phyloP scores from a whole-genome alignment of 1,140 invertebrate genomes.

The Drosophila serrata region DNA sequence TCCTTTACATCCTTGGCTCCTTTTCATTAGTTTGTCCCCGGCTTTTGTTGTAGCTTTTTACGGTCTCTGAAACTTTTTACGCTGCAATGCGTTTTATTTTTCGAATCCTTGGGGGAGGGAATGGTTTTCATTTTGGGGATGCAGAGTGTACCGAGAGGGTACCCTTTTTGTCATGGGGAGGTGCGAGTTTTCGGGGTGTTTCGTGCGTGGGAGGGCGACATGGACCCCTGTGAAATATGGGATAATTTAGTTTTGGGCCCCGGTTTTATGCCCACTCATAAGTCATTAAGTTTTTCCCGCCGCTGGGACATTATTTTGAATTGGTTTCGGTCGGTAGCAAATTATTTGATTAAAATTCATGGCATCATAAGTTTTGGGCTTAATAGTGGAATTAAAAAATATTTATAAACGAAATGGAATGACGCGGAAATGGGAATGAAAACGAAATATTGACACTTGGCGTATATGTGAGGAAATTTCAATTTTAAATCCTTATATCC shows the following conservation, averaged over 20 bases:
- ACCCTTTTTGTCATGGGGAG: not conserved
- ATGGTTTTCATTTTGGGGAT: not conserved
- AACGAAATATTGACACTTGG: not conserved
- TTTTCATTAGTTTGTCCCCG: constrained; percentile 51
- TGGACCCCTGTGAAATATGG: constrained; percentile 48
- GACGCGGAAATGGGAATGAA: not conserved
- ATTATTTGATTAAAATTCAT: constrained; percentile 58
- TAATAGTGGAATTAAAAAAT: constrained; percentile 29
- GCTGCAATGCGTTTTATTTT: constrained; percentile 63
- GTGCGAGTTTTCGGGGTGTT: constrained; percentile 8
- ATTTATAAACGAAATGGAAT: not conserved
- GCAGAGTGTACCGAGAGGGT: not conserved
- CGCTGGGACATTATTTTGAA: constrained; percentile 45
- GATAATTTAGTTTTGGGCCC: constrained; percentile 52
- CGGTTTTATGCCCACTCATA: constrained; percentile 53
- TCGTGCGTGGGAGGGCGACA: constrained; percentile 11
- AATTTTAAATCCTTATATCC: not conserved
- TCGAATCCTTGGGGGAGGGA: not conserved
- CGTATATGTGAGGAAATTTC: not conserved
- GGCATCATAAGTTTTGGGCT: constrained; percentile 22
- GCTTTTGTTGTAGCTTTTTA: constrained; percentile 68
- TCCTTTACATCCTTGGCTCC: constrained; percentile 1
- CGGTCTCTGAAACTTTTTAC: constrained; percentile 65
- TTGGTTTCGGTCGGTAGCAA: constrained; percentile 32
- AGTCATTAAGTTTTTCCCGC: constrained; percentile 45